Percentiles rank a stretch among this genome's conserved stretches.
Conservation (phyloP, 2,888 invertebrate genomes). For the Dusona sp. region DNA sequence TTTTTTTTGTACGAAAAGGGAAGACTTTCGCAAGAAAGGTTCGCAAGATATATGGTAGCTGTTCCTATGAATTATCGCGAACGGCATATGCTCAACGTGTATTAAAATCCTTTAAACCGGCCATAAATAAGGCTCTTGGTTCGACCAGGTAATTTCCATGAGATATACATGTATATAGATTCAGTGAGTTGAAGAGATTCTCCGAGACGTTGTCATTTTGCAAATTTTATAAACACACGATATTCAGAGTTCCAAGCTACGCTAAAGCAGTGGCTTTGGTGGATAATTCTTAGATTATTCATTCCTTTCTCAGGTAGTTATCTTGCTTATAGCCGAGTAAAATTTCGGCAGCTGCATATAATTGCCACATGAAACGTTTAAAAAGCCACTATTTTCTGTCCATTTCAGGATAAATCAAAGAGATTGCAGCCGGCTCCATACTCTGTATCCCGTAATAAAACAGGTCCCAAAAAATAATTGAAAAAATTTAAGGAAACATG, state of each 20-base stretch:
- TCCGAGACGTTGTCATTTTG: constrained; percentile 8
- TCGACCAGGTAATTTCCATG: constrained; percentile 75
- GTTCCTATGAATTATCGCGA: constrained; percentile 77
- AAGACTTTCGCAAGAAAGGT: constrained; percentile 32
- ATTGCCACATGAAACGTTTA: background rate
- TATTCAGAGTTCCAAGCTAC: background rate
- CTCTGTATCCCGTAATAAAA: too few relatives aligned
- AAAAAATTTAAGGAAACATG: too few relatives aligned
- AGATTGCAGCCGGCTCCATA: background rate
- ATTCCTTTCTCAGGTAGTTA: background rate
- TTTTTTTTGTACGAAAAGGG: constrained; percentile 8
- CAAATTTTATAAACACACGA: constrained; percentile 22
- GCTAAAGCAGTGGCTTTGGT: background rate
- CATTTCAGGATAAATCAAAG: background rate
- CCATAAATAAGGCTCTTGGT: constrained; percentile 78
- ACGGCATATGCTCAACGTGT: constrained; percentile 73
- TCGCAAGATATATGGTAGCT: constrained; percentile 73
- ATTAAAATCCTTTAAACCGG: constrained; percentile 81
- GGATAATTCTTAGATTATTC: background rate
- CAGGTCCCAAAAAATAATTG: too few relatives aligned
- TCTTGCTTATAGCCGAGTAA: background rate
- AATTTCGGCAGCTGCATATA: background rate
- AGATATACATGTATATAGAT: constrained; percentile 69
- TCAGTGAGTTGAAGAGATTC: constrained; percentile 60
- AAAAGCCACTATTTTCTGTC: background rate